Evolutionary conservation across 2,888 invertebrate genomes (phyloP).

Genomic region (Aelia acuminata): DNA sequence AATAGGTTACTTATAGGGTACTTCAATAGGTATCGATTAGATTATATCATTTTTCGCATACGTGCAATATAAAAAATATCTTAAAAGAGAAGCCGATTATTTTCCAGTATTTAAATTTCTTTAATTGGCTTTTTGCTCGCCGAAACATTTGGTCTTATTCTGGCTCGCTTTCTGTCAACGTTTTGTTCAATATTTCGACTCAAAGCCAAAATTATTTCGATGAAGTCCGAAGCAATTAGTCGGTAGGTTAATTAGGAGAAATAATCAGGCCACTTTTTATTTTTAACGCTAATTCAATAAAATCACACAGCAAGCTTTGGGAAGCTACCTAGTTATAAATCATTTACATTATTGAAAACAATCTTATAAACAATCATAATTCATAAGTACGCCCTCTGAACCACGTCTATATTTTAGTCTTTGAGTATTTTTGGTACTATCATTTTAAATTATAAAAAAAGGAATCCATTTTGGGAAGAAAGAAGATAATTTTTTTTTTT

Average conservation of each 20-base stretch:
- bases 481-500: no score
- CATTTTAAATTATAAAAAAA: no score
- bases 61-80: no score
- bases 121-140: no score
- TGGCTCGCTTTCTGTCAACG: background rate
- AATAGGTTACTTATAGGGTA: no score
- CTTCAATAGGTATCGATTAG: no score
- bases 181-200: background rate
- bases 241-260: background rate
- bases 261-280: background rate
- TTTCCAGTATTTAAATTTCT: no score
- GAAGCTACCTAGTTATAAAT: background rate
- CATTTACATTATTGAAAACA: background rate
- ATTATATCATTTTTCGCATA: no score
- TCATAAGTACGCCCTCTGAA: background rate
- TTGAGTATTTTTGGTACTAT: no score
- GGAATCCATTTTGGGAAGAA: no score
- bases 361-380: background rate
- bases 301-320: background rate
- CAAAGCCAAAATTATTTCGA: slow-evolving; percentile 17
- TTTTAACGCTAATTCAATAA: slow-evolving; percentile 10
- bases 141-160: background rate
- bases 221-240: background rate
- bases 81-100: no score
- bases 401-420: no score